Base-by-base conservation (phyloP, 2,888 invertebrate species). In the Sylvicola fuscatus region DNA sequence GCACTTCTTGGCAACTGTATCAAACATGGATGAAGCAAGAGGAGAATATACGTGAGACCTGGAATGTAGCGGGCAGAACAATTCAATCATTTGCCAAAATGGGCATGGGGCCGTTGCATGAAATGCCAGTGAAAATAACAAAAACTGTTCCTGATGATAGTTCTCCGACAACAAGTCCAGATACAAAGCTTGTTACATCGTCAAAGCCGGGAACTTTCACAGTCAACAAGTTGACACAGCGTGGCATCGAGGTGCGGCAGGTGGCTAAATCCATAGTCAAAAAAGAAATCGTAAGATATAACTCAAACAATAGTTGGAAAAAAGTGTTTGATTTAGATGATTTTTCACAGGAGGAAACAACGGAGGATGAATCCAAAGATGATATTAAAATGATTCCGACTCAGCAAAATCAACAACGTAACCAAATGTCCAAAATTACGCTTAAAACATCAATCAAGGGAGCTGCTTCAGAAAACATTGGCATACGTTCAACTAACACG, bases 1-100 rank as follows among this genome's bases (percentile, higher is more conserved):
- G 65, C 15, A 66, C 70, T 46, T 76, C 81, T 5, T 84, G 84
- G 84, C 70, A 73, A 41, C 60, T 83, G 8, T 84, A 83, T 53
- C 81, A 83, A 51, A 72, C 73, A 44, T 84, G 84, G 84, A 77
- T 80, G 43, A 74, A 78, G 48, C 71, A 84, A 67, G 72, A 79
- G 1, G 71, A 74, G 39, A 65, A 68, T 12, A 68, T 78, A 36
- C 66, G 80, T 37, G 75, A 76, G 33, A 69, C 77, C 0, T 84
- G 84, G 84, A 72, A 83, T 38, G 68, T 73, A 1, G 84, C 84
- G 2, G 83, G 83, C 1, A 66, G 72, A 45, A 74, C 73, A 43
- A 73, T 82, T 44, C 79, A 80, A 52, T 68, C 70, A 1, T 68
- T 77, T 46, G 72, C 76, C 41, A 79, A 75, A 62, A 67, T 73